Conservation (phyloP, 2,113 vertebrate species). For the Eudyptes chrysolophus region DNA sequence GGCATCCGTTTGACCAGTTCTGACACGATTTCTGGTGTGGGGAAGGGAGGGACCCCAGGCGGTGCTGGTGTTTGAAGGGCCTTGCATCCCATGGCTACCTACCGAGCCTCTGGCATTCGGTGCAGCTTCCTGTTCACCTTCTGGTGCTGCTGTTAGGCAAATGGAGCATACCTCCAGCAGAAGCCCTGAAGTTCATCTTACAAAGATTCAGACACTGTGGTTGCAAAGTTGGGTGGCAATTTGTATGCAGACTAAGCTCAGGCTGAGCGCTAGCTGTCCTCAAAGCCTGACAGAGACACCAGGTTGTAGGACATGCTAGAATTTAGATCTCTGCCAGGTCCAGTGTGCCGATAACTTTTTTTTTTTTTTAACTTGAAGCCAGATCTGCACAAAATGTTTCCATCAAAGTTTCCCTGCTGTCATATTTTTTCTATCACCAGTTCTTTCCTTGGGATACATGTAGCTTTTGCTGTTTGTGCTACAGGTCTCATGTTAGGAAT, state of each 20-base stretch:
- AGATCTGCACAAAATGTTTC: neutral
- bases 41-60: neutral
- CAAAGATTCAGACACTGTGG: neutral
- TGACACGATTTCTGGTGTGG: neutral
- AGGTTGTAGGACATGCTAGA: neutral
- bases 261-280: neutral
- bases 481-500: neutral
- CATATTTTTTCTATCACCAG: neutral
- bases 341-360: neutral
- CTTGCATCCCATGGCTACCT: neutral
- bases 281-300: neutral
- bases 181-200: neutral
- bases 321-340: neutral
- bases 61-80: neutral
- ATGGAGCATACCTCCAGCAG: neutral
- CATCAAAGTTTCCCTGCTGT: neutral
- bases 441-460: neutral
- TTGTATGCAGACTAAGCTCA: neutral
- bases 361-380: neutral
- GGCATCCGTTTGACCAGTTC: neutral
- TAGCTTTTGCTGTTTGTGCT: neutral
- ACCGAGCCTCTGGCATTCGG: neutral
- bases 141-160: neutral
- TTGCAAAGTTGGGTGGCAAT: neutral
- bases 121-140: neutral